phyloP scores from a whole-genome alignment of 2,113 vertebrate genomes.

The Alces alces region DNA sequence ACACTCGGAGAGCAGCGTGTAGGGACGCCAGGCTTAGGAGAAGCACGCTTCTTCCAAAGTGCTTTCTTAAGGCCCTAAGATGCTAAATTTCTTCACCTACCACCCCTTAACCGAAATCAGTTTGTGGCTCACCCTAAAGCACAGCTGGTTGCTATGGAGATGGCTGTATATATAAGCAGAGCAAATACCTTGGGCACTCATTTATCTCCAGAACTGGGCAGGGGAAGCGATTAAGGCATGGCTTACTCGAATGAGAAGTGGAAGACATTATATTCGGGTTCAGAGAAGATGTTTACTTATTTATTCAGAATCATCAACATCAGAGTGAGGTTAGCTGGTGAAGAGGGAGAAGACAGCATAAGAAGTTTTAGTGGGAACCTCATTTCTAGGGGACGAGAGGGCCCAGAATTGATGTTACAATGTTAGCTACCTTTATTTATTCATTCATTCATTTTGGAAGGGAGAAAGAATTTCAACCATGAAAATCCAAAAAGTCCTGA shows the following conservation, averaged over 20 bases:
- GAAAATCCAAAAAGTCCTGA: not conserved
- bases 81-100: not conserved
- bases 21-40: not conserved
- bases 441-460: not conserved
- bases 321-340: not conserved
- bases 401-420: not conserved
- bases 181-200: not conserved
- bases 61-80: not conserved
- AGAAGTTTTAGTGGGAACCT: not conserved
- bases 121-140: slow-evolving; percentile 4
- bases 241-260: not conserved
- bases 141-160: slow-evolving; percentile 63
- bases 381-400: not conserved
- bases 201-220: slow-evolving; percentile 33
- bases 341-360: not conserved
- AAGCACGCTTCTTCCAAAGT: not conserved
- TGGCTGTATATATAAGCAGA: not conserved
- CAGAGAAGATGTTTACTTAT: not conserved
- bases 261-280: not conserved
- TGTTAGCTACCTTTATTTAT: not conserved
- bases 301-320: not conserved
- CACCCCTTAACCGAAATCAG: not conserved
- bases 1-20: too few relatives aligned
- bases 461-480: slow-evolving; percentile 1
- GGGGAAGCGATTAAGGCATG: not conserved